Evolutionary conservation across 64 coral and sea anemone genomes (phyloP).

Genomic region (Pocillopora verrucosa): DNA sequence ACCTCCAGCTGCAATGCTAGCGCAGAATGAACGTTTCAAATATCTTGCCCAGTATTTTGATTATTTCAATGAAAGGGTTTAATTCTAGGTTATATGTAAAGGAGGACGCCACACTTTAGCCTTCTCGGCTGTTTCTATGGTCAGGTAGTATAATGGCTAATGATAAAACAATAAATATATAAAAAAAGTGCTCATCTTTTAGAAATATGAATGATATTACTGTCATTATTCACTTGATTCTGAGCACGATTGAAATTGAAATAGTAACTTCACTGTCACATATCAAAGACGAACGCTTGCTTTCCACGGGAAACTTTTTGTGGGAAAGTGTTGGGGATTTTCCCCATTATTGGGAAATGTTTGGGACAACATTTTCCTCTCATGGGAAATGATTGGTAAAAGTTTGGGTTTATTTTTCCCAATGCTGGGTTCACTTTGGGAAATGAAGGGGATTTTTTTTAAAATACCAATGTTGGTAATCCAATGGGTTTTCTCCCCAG

Average conservation of each 20-base stretch:
- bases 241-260: too few species aligned
- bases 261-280: too few species aligned
- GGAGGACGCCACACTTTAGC: too few species aligned
- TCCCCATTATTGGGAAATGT: conserved; percentile 15
- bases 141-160: neutral
- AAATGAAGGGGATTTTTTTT: neutral
- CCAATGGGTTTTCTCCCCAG: neutral
- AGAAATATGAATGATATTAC: too few species aligned
- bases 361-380: too few species aligned
- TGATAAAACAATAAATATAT: neutral
- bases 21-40: neutral
- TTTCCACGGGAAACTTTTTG: neutral
- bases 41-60: neutral
- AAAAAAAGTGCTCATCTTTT: too few species aligned
- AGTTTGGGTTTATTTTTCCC: conserved; percentile 22
- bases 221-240: too few species aligned
- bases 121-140: neutral
- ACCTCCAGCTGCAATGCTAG: neutral
- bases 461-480: conserved; percentile 5
- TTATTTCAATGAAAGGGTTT: neutral
- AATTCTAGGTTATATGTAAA: neutral
- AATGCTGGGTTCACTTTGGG: conserved; percentile 9
- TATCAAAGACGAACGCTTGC: too few species aligned
- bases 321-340: neutral
- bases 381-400: conserved; percentile 2